phyloP scores from a whole-genome alignment of 2,113 vertebrate genomes.

The Ibidorhyncha struthersii region DNA sequence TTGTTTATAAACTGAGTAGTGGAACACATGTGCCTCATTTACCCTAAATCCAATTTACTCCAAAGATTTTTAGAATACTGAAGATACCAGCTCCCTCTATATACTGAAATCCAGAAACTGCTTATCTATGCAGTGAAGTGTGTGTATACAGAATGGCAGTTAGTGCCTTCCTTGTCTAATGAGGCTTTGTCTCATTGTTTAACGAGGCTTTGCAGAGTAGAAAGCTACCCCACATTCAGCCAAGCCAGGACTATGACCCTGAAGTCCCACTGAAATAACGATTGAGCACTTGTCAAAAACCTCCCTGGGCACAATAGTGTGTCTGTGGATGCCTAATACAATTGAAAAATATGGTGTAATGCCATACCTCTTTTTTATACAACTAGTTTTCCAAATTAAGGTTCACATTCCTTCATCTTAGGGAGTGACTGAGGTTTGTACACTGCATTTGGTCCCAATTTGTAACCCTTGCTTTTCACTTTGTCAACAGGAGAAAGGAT shows the following conservation, averaged over 20 bases:
- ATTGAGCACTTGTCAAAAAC: not conserved
- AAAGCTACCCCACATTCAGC: not conserved
- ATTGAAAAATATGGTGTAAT: not conserved
- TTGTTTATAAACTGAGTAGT: not conserved
- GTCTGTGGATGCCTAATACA: not conserved
- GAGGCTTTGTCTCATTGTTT: not conserved
- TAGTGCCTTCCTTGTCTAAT: not conserved
- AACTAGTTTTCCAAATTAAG: not conserved
- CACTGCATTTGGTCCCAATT: not conserved
- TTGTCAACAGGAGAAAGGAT: not conserved
- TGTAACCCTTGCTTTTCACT: not conserved
- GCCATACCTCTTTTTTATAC: not conserved
- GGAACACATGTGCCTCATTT: not conserved
- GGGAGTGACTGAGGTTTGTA: not conserved
- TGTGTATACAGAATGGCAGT: not conserved
- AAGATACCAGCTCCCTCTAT: not conserved
- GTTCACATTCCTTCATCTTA: not conserved
- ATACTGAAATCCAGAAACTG: not conserved
- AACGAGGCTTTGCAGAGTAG: not conserved
- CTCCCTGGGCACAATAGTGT: fast-evolving
- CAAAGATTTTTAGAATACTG: not conserved
- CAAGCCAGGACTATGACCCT: not conserved
- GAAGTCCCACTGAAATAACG: not conserved
- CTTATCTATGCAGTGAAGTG: not conserved
- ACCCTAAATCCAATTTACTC: not conserved